A percentile compares a stretch with the other conserved stretches of the same genome.
These are phyloP conservation scores for Alouatta palliata DNA, from an alignment of 2,113 vertebrate genomes.

Conservation along the genomic window DNA sequence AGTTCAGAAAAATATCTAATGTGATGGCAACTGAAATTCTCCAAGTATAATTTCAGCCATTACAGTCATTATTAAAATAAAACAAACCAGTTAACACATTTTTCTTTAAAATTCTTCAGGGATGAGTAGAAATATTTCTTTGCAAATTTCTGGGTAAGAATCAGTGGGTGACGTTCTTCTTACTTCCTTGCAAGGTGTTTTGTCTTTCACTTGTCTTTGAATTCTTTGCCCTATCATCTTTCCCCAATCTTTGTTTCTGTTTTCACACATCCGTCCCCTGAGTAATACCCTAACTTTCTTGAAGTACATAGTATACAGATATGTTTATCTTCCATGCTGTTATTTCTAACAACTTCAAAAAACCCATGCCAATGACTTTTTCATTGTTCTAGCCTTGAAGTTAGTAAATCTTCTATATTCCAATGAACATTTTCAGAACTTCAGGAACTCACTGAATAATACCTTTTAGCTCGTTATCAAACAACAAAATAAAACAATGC, in stretches of 20 bases:
- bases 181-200: background rate
- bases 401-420: background rate
- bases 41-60: background rate
- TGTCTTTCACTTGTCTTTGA: background rate
- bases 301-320: background rate
- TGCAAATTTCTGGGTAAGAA: background rate
- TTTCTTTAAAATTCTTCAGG: background rate
- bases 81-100: background rate
- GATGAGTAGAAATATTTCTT: background rate
- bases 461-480: background rate
- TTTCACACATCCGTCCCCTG: background rate
- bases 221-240: background rate
- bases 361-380: background rate
- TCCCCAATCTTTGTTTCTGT: background rate
- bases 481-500: background rate
- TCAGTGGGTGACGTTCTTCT: background rate
- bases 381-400: background rate
- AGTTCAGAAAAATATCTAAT: constrained; percentile 13
- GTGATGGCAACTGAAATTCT: background rate
- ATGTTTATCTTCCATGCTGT: background rate
- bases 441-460: background rate
- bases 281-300: background rate
- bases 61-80: background rate
- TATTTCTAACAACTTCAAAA: background rate
- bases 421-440: background rate